A percentile compares a stretch with the other conserved stretches of the same genome.
These are phyloP conservation scores for Apodemia hepburni DNA, from an alignment of 2,888 invertebrate species.

Conservation along the genomic window DNA sequence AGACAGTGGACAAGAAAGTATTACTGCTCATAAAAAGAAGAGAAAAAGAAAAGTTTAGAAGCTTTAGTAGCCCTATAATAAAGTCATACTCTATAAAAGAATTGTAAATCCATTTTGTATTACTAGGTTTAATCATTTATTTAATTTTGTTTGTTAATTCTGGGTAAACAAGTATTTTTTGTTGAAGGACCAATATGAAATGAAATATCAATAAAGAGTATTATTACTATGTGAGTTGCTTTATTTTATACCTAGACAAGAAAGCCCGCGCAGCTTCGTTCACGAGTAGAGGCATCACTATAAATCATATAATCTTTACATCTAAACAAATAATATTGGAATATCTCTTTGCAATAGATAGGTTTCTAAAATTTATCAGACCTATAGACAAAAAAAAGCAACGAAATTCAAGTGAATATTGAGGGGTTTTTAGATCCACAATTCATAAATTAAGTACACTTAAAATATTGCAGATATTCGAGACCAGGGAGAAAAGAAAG, in stretches of 20 bases:
- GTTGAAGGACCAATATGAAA: constrained; percentile 31
- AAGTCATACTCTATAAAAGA: background rate
- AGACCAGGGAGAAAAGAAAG: too few relatives aligned
- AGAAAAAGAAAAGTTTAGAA: constrained; percentile 81
- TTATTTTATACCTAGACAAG: background rate
- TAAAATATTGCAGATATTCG: too few relatives aligned
- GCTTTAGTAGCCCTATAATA: constrained; percentile 44
- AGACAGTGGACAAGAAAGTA: constrained; percentile 94
- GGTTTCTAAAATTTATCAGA: too few relatives aligned
- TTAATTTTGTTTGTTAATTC: constrained; percentile 48
- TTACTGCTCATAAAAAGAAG: constrained; percentile 91
- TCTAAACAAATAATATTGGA: too few relatives aligned
- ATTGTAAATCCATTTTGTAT: constrained; percentile 57
- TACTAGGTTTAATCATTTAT: constrained; percentile 52
- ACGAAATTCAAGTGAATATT: too few relatives aligned
- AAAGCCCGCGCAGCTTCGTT: too few relatives aligned
- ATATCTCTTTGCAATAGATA: too few relatives aligned
- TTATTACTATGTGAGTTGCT: constrained; percentile 12
- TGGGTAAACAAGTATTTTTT: constrained; percentile 40
- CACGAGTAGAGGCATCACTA: too few relatives aligned
- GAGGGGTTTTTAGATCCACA: too few relatives aligned
- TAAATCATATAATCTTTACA: too few relatives aligned
- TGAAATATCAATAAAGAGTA: constrained; percentile 30
- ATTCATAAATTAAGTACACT: too few relatives aligned
- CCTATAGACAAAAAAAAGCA: too few relatives aligned